Evolutionary conservation across 2,113 vertebrate genomes (phyloP).

Genomic region (Uropsilus gracilis): DNA sequence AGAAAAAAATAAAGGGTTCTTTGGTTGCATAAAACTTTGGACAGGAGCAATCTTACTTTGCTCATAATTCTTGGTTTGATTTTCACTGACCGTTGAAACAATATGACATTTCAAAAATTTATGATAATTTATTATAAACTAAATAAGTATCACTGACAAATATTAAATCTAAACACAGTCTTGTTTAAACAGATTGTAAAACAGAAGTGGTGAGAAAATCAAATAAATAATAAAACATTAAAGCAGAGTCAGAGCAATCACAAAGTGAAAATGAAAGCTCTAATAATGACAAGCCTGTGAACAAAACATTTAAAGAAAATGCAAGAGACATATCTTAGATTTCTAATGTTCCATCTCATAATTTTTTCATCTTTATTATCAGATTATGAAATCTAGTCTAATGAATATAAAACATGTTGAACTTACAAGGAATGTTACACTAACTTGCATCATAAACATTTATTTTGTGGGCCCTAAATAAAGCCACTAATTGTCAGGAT

Average conservation of each 20-base stretch:
- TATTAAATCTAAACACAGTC: constrained; percentile 54
- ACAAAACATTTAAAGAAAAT: constrained; percentile 73
- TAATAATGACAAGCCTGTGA: constrained; percentile 74
- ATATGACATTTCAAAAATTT: constrained; percentile 37
- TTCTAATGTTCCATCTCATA: background rate
- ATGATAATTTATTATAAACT: constrained; percentile 19
- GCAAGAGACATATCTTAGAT: background rate
- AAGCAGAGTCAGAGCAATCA: constrained; percentile 65
- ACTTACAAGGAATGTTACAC: background rate
- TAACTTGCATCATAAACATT: background rate
- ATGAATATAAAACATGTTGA: background rate
- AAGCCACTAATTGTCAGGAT: background rate
- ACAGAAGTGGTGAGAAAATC: constrained; percentile 69
- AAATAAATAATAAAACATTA: constrained; percentile 67
- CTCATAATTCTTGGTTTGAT: background rate
- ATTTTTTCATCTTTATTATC: constrained; percentile 18
- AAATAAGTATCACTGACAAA: constrained; percentile 28
- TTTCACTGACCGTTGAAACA: constrained; percentile 26
- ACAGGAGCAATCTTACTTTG: background rate
- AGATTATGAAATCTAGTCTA: constrained; percentile 15
- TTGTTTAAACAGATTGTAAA: constrained; percentile 71
- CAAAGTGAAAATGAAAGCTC: constrained; percentile 63
- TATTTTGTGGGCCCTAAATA: background rate
- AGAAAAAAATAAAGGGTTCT: background rate
- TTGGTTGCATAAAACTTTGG: background rate